Evolutionary conservation across 2,888 invertebrate genomes (phyloP).

Genomic region (Protonemura montana): DNA sequence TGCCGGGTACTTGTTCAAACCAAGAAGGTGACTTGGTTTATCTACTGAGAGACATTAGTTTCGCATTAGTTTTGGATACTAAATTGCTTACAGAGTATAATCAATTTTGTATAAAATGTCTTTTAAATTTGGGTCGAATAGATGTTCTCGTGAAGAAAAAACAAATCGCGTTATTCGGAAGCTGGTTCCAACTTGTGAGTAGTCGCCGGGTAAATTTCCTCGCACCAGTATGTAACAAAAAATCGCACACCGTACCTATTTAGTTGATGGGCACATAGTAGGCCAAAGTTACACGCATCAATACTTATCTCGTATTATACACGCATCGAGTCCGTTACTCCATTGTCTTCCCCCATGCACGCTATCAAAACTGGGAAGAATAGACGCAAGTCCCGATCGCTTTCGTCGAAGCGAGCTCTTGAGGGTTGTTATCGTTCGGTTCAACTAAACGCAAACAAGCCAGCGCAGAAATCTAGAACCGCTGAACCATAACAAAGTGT

Average conservation of each 20-base stretch:
- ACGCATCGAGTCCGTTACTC: not conserved
- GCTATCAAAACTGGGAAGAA: not conserved
- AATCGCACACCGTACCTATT: not conserved
- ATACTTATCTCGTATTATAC: not conserved
- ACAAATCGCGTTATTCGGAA: not conserved
- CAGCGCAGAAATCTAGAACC: not conserved
- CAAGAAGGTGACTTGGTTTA: not conserved
- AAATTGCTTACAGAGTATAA: not conserved
- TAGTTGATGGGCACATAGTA: not conserved
- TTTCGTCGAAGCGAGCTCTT: not conserved
- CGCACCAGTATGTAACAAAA: not conserved
- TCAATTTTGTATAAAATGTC: not conserved
- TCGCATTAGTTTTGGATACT: not conserved
- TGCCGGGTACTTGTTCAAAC: too few relatives aligned
- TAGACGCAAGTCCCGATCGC: not conserved
- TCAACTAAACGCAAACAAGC: not conserved
- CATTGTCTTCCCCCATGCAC: not conserved
- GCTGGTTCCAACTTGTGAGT: too few relatives aligned
- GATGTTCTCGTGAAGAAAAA: not conserved
- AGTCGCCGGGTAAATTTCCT: not conserved
- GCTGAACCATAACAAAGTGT: not conserved
- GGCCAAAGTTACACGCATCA: not conserved
- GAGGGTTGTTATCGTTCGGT: not conserved
- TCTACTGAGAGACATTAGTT: too few relatives aligned
- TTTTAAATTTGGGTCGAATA: not conserved